Base-by-base conservation (phyloP, 2,113 vertebrate species). In the Mobula hypostoma region DNA sequence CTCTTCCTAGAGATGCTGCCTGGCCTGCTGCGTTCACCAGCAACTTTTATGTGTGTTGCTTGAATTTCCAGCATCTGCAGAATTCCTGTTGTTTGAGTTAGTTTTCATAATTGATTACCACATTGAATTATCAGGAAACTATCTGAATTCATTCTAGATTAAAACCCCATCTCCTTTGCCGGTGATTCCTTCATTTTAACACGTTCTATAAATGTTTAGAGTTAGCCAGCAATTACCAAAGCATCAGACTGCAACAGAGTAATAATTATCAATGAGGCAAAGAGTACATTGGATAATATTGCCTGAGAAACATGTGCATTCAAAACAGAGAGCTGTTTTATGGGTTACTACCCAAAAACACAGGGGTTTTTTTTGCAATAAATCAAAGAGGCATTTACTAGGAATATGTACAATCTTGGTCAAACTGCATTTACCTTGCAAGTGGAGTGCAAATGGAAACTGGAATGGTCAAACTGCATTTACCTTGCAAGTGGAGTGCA, bases 181-280 rank as follows among this genome's bases (percentile, higher is more conserved):
- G 72, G 21, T 0, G 40, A 40, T 40, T 15, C 21, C 36, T 29
- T 93, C 68, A 48, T 74, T 93, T 56, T 74, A 17, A 68, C 70
- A 36, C 24, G 9, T 8, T 68, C 29, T 90, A 29, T 29, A 32
- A 19, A 17, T 66, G 29, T 68, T 32, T 17, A 63, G 83, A 12
- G 24, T n/a, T 88, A 56, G 61, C 58, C 85, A 32, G 11, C 80
- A 83, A 83, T 24, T 24, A 76, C 24, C 91, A 40, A 48, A 7
- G 32, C 48, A 76, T 48, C 36, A 93, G 74, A 40, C 90, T 72
- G 90, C 32, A 66, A 92, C 1, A 36, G 68, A 17, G 56, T 19
- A 72, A 27, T 72, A 36, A 92, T 92, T 72, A 72, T 92, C 36
- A 92, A 72, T 21, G 90, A 92, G 61, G n/a, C 87, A 90, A 72